A percentile compares a stretch with the other conserved stretches of the same genome.
These are phyloP conservation scores for Drosophila subobscura DNA, from an alignment of 1,140 invertebrate genomes.

Conservation along the genomic window DNA sequence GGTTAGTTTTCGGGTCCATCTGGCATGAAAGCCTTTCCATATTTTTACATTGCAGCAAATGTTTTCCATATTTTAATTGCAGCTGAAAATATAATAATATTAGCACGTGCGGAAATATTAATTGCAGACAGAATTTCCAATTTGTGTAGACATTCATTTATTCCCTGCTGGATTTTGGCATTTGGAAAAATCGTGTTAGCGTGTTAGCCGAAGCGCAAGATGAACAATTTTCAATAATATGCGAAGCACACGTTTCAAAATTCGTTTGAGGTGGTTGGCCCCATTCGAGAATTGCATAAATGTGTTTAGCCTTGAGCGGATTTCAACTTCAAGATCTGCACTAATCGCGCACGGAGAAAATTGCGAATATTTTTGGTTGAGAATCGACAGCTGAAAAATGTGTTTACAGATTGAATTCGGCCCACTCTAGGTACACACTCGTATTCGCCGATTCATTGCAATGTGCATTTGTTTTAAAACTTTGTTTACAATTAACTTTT, in stretches of 20 bases:
- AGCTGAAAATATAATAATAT: background rate
- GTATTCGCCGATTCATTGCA: slow-evolving; percentile 7
- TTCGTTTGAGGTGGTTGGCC: slow-evolving; percentile 55
- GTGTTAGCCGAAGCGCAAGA: slow-evolving; percentile 42
- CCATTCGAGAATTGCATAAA: slow-evolving; percentile 58
- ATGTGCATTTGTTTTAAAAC: slow-evolving; percentile 18
- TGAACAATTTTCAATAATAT: slow-evolving; percentile 39
- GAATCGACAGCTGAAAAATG: slow-evolving; percentile 18
- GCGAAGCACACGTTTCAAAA: slow-evolving; percentile 15
- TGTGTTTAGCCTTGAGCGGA: slow-evolving; percentile 58
- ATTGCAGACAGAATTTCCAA: too few species aligned
- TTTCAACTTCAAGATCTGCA: slow-evolving; percentile 34
- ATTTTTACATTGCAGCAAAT: too few species aligned
- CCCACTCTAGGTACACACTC: background rate
- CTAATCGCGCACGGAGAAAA: slow-evolving; percentile 32
- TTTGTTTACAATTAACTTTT: slow-evolving; percentile 30
- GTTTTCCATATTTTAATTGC: too few species aligned
- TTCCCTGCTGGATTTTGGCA: too few species aligned
- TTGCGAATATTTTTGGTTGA: slow-evolving; percentile 9
- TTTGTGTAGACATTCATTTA: too few species aligned
- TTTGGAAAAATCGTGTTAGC: slow-evolving; percentile 39
- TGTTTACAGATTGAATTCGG: slow-evolving; percentile 24
- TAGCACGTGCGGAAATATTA: slow-evolving; percentile 22
- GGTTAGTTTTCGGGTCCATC: too few species aligned
- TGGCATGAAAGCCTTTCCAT: too few species aligned